Base-by-base conservation (phyloP, 2,888 invertebrate species). In the Incurvaria masculella region DNA sequence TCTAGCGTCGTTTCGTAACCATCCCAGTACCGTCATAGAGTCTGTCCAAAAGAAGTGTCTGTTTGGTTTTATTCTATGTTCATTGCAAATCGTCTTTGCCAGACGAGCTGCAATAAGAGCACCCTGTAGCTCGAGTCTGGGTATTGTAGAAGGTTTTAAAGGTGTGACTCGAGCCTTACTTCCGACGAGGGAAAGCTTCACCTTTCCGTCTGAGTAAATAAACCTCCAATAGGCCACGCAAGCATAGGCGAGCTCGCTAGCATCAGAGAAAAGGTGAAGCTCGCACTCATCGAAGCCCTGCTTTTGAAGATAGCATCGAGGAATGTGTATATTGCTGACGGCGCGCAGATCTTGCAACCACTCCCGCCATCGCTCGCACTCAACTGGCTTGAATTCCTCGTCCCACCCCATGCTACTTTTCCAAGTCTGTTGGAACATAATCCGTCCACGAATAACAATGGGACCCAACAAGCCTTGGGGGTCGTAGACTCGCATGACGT, bases 11-110 rank as follows among this genome's bases (percentile, higher is more conserved):
- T 18, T 41, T 6, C 41, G 41, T 8, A 55, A 2, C 27, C 41
- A 41, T 19, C 41, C 41, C 11, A 41, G 41, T 14, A 20, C 41
- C 3, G 41, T 56, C 2, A 21, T 42, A 4, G 57, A 57, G 27
- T 58, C 56, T 1, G 56, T 42, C 56, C 59, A 58, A 19, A 50
- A 51, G 2, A 48, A 23, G 5, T 26, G 20, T 45, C 43, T 39
- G 16, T 40, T 14, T 14, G 47, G 48, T 45, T 49, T 26, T 4
- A 53, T 18, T 20, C 49, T 43, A 2, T 49, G 39, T 21, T 53
- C 54, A 1, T 45, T 49, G 16, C 52, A 51, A 14, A 53, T 48
- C 14, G 53, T 47, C 46, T 50, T 51, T 8, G 56, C 52, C 21
- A 52, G 23, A 39, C 50, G 46, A 42, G 56, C 52, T 17, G 53